Percentiles rank a stretch among this genome's conserved stretches.
Conservation (phyloP, 2,888 invertebrate genomes). For the Euplexia lucipara region DNA sequence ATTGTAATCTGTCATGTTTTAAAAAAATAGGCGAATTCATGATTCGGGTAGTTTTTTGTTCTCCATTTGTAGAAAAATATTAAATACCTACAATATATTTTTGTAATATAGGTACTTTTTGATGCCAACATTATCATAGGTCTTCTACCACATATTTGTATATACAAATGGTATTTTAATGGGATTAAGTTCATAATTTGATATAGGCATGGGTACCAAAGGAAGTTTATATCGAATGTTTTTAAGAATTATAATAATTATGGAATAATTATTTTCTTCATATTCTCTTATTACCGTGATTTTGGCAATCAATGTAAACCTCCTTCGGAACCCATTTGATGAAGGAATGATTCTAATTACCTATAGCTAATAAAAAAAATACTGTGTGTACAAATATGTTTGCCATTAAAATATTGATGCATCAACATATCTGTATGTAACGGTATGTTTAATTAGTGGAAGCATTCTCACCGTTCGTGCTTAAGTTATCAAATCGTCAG, state of each 20-base stretch:
- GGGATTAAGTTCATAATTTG: conserved; percentile 50
- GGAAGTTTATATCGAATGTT: conserved; percentile 42
- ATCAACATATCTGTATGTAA: conserved; percentile 76
- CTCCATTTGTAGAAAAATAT: conserved; percentile 8
- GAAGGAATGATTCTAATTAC: conserved; percentile 56
- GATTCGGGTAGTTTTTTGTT: conserved; percentile 22
- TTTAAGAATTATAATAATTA: neutral
- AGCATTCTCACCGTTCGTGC: conserved; percentile 92
- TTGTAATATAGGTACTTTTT: conserved; percentile 48
- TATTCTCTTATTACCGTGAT: neutral
- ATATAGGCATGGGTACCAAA: conserved; percentile 61
- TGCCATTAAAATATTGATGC: conserved; percentile 61
- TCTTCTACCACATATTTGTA: conserved; percentile 65
- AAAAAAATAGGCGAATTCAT: conserved; percentile 40
- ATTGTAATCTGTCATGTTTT: conserved; percentile 39
- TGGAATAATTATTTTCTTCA: neutral
- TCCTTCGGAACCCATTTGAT: conserved; percentile 63
- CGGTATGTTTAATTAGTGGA: conserved; percentile 83
- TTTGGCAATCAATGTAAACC: conserved; percentile 35
- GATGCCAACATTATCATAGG: conserved; percentile 36
- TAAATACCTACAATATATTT: conserved; percentile 36
- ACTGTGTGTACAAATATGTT: conserved; percentile 73
- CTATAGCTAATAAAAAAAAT: conserved; percentile 51
- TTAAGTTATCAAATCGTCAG: conserved; percentile 88
- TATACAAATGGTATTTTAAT: conserved; percentile 68